Evolutionary conservation across 2,888 invertebrate genomes (phyloP), one percentile per base, ranked within the genome.

Genomic region (Prenolepis imparis): DNA sequence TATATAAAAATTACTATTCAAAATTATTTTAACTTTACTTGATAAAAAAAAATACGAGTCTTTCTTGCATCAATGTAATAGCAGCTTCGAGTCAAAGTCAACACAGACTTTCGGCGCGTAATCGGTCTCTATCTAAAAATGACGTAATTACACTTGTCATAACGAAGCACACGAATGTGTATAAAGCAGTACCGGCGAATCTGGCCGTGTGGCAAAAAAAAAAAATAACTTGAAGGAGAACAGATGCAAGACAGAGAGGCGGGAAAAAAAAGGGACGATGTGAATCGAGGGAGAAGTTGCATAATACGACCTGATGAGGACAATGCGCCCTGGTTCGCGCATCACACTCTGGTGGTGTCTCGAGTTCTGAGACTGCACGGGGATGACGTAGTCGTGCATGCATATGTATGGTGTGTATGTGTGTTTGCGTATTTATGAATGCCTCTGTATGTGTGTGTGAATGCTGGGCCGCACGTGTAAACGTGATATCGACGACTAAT

Each of bases 251-350:
- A 11, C 15, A 3, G 5, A 15, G 41, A 32, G 59, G 21, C 9
- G 39, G 57, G 6, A 24, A 41, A 36, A 48, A n/a, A 59, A 82
- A 72, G 78, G 57, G 55, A 39, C 39, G 75, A 64, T 12, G 70
- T 12, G 70, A 84, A 70, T 82, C 57, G 70, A 82, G 81, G 39
- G 77, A 82, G 57, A 81, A 77, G 86, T 89, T 89, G 87, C 88
- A 87, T 89, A 88, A 87, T 88, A 55, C 77, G 74, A 73, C 72
- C 75, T 83, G 83, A 68, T 48, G 88, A 80, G 89, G 87, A 88
- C 89, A 86, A 87, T 88, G 88, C 84, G 86, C 87, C 61, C 82
- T 64, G 84, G 82, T 82, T 84, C 82, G 77, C 82, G 44, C 75
- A 59, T 75, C 78, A 36, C 64, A 36, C 64, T 66, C 64, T 36